Conservation (phyloP, 1,140 invertebrate genomes). For the Orius insidiosus region DNA sequence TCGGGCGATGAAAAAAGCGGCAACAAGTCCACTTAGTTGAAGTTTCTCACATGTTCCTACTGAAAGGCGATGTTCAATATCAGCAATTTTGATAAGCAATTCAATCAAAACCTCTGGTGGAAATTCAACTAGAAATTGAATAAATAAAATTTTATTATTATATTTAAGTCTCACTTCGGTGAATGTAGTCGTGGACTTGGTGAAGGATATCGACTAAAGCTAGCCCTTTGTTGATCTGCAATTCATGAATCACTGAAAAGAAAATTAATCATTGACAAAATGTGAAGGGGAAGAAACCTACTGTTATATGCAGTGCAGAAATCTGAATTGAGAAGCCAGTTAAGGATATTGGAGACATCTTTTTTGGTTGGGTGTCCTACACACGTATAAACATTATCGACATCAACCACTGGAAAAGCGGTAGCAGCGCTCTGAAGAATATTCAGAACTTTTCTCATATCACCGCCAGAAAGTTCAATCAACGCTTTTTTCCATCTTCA, state of each 20-base stretch:
- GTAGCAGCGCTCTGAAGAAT: constrained; percentile 82
- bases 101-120: constrained; percentile 34
- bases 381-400: constrained; percentile 88
- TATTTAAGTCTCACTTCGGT: constrained; percentile 55
- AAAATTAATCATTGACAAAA: too few species aligned
- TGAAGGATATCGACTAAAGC: constrained; percentile 80
- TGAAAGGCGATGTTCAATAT: constrained; percentile 38
- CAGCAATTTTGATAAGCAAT: constrained; percentile 38
- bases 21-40: constrained; percentile 36
- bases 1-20: constrained; percentile 33
- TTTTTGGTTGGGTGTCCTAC: constrained; percentile 87
- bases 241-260: constrained; percentile 55
- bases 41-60: constrained; percentile 41
- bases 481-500: constrained; percentile 78
- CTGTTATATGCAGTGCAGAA: constrained; percentile 65
- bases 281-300: too few species aligned
- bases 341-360: constrained; percentile 79
- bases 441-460: constrained; percentile 97
- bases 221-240: constrained; percentile 74
- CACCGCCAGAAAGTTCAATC: constrained; percentile 78
- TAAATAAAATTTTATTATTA: constrained; percentile 4
- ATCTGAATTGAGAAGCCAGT: constrained; percentile 75
- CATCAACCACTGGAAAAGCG: constrained; percentile 72
- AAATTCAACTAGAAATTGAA: constrained; percentile 35
- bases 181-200: constrained; percentile 68